Conservation (phyloP, 2,888 invertebrate species). For the Prosapia bicincta region DNA sequence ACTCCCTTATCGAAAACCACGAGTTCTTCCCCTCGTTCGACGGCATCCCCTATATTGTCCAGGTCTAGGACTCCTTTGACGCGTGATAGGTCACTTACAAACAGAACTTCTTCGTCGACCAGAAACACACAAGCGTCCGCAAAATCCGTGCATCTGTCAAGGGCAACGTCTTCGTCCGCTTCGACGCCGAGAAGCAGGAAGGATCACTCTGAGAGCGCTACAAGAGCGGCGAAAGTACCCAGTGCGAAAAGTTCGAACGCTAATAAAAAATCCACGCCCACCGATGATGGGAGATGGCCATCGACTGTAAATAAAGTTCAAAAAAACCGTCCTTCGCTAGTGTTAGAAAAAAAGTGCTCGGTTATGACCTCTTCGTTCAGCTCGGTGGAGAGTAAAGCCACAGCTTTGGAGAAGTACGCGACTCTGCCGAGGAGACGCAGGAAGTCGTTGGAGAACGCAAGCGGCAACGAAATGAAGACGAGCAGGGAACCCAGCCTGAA, state of each 20-base stretch:
- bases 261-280: conserved; percentile 12
- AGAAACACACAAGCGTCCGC: conserved; percentile 7
- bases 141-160: conserved; percentile 21
- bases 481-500: conserved; percentile 42
- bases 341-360: conserved; percentile 28
- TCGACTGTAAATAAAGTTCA: conserved; percentile 43
- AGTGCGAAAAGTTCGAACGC: conserved; percentile 6
- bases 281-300: conserved; percentile 70
- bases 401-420: conserved; percentile 68
- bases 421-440: conserved; percentile 72
- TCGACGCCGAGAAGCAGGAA: conserved; percentile 7
- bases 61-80: conserved; percentile 25
- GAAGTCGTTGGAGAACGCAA: conserved; percentile 54
- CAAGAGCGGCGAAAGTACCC: conserved; percentile 8
- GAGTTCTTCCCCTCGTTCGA: conserved; percentile 50
- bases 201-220: conserved; percentile 11
- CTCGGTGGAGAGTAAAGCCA: conserved; percentile 46
- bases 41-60: conserved; percentile 24
- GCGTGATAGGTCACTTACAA: conserved; percentile 30
- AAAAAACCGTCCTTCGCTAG: conserved; percentile 13
- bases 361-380: conserved; percentile 33
- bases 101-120: background rate
- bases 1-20: conserved; percentile 53
- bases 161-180: conserved; percentile 2
- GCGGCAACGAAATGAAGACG: conserved; percentile 14